Conservation (phyloP, 2,888 invertebrate genomes). For the Silvanus unidentatus region DNA sequence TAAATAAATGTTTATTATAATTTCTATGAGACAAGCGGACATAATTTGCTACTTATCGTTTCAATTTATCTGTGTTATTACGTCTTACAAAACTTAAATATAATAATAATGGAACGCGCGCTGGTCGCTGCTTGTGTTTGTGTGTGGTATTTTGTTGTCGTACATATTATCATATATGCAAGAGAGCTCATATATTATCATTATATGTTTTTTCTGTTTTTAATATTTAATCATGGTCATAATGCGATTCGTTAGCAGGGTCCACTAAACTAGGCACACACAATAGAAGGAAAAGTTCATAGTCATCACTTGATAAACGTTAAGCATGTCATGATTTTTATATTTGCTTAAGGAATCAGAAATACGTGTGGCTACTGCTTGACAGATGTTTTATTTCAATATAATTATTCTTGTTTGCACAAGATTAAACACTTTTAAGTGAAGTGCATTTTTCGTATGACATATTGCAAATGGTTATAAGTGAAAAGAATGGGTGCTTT, state of each 20-base stretch:
- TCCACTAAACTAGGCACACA: constrained; percentile 6
- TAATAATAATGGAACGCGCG: neutral
- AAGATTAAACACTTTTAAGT: no score
- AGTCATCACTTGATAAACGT: constrained; percentile 4
- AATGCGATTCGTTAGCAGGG: constrained; percentile 9
- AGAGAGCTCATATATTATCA: no score
- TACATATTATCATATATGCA: constrained; percentile 1
- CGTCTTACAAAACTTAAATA: neutral
- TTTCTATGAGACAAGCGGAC: neutral
- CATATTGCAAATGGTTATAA: no score
- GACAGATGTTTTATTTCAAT: no score
- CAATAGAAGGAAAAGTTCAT: constrained; percentile 6
- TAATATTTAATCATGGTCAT: constrained; percentile 18
- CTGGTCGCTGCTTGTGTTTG: neutral
- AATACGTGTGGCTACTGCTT: no score
- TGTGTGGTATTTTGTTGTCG: constrained; percentile 2
- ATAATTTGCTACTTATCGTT: constrained; percentile 4
- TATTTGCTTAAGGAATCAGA: no score
- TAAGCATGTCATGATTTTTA: neutral
- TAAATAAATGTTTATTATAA: constrained; percentile 1
- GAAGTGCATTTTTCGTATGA: no score
- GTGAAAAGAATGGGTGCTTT: no score
- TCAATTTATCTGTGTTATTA: constrained; percentile 4
- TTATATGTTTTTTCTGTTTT: constrained; percentile 8
- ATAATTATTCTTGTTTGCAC: no score